Evolutionary conservation across 2,888 invertebrate species (phyloP).

Genomic region (Leuctra nigra): DNA sequence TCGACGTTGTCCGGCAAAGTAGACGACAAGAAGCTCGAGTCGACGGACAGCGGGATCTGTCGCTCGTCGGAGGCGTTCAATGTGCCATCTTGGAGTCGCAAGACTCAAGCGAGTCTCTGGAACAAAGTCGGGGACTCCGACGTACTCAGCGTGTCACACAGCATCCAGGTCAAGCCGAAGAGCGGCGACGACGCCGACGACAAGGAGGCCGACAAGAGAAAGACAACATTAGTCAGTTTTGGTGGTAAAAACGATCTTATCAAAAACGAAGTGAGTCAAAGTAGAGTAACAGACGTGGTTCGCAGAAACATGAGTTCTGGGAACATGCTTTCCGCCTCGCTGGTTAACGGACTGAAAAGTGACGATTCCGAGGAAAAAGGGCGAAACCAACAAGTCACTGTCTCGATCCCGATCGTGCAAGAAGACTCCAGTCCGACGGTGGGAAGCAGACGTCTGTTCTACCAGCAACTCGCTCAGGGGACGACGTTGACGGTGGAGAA

Average conservation of each 20-base stretch:
- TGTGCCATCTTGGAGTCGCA: constrained; percentile 34
- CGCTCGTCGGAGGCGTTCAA: constrained; percentile 60
- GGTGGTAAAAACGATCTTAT: not conserved
- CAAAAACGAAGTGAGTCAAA: not conserved
- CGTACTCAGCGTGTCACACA: not conserved
- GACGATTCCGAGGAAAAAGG: not conserved
- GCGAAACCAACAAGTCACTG: constrained; percentile 22
- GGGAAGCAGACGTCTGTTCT: constrained; percentile 19
- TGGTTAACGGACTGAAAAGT: not conserved
- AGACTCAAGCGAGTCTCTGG: not conserved
- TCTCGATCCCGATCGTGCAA: constrained; percentile 26
- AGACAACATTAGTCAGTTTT: not conserved
- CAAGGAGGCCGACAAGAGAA: not conserved
- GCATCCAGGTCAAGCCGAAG: not conserved
- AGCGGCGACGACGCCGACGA: not conserved
- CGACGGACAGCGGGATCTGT: constrained; percentile 70
- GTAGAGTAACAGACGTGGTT: not conserved
- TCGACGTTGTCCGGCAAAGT: constrained; percentile 6
- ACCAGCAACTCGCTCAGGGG: constrained; percentile 22
- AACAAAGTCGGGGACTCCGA: not conserved
- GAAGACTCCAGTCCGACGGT: constrained; percentile 16
- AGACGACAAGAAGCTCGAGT: constrained; percentile 21
- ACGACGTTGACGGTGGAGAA: constrained; percentile 15
- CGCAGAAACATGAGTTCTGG: not conserved
- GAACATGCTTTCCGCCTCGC: not conserved